Conservation (phyloP, 2,888 invertebrate genomes). For the Polia nebulosa region DNA sequence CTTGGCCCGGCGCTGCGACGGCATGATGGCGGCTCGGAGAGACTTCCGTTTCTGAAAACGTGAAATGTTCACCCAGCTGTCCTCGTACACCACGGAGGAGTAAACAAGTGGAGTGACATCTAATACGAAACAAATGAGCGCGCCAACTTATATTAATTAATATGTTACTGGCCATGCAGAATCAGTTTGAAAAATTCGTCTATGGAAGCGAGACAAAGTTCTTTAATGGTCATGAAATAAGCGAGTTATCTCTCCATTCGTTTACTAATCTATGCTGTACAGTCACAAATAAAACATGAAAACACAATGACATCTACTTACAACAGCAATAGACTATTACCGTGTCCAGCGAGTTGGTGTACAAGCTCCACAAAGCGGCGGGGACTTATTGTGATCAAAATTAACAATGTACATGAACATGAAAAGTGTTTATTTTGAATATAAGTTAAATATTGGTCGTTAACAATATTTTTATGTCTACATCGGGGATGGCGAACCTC, state of each 20-base stretch:
- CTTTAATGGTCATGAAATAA: neutral
- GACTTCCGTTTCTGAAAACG: slow-evolving; percentile 96
- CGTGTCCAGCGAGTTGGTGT: slow-evolving; percentile 74
- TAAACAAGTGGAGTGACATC: slow-evolving; percentile 45
- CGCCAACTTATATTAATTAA: neutral
- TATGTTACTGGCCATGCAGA: slow-evolving; percentile 4
- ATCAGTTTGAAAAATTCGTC: neutral
- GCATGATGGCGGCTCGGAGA: slow-evolving; percentile 94
- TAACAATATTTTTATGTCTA: slow-evolving; percentile 80
- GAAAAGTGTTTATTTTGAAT: slow-evolving; percentile 83
- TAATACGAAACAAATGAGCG: slow-evolving; percentile 21
- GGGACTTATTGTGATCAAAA: slow-evolving; percentile 79
- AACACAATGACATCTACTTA: slow-evolving; percentile 80
- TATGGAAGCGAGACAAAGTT: neutral
- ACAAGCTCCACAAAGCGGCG: slow-evolving; percentile 77
- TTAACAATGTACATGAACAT: slow-evolving; percentile 82
- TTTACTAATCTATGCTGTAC: slow-evolving; percentile 36
- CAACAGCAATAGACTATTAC: slow-evolving; percentile 77
- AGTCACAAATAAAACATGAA: slow-evolving; percentile 47
- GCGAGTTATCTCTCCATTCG: slow-evolving; percentile 37
- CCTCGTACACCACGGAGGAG: slow-evolving; percentile 40
- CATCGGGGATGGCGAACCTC: slow-evolving; percentile 75
- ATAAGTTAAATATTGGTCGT: slow-evolving; percentile 79
- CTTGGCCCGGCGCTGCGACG: slow-evolving; percentile 94
- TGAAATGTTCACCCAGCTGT: slow-evolving; percentile 25